Base-by-base conservation (phyloP, 2,888 invertebrate genomes). In the Malthinus flaveolus region DNA sequence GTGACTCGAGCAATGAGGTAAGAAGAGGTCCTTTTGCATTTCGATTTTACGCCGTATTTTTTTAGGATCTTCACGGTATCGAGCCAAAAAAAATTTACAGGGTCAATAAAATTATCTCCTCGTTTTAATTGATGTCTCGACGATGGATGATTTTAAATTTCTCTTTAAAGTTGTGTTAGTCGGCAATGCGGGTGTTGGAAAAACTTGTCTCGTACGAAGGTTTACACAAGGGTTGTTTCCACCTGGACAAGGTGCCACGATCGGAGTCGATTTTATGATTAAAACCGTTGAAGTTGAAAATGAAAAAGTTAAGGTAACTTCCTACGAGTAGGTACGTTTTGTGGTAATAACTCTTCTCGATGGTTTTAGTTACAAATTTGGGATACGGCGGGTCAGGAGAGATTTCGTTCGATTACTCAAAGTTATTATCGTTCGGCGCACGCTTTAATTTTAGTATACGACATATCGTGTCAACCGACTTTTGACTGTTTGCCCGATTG, bases 181-280 rank as follows among this genome's bases (percentile, higher is more conserved):
- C 67, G 97, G 97, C 49, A 97, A 97, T 82, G 97, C 97, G 66
- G 97, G 97, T 55, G 97, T 98, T 65, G 97, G 98, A 13, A 98
- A 98, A 81, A 98, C 97, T 50, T 97, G 97, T 80, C 85, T 98
- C 54, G 97, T 98, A 56, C 84, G 97, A 65, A 85, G 97, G 72
- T 98, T 98, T 78, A 98, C 97, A 36, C 97, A 98, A 85, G 97
- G 97, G 1, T 81, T 97, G 47, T 98, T 98, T 81, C 97, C 97
- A 49, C 97, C 97, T 32, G 97, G 97, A 9, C 97, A 98, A 82
- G 97, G 97, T 68, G 97, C 97, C 55, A 98, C 97, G 2, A 98
- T 98, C 72, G 97, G 97, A 56, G 97, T 98, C 23, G 98, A 98
- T 84, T 98, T 98, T 79, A 97, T 98, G 97, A 97, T 98, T 63